Evolutionary conservation across 2,888 invertebrate genomes (phyloP).

Genomic region (Stegana nigrithorax): DNA sequence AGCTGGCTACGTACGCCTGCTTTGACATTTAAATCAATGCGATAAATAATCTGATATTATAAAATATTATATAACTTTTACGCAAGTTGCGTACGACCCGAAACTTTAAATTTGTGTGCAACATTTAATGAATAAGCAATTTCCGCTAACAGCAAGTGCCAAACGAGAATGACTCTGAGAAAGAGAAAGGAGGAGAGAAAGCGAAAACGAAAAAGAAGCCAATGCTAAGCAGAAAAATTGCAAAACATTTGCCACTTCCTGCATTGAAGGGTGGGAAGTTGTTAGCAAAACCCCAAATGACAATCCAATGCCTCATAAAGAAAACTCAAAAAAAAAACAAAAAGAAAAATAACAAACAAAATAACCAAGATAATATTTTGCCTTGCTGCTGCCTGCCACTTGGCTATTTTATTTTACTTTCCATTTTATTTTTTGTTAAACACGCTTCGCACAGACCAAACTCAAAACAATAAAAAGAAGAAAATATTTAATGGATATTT

Average conservation of each 20-base stretch:
- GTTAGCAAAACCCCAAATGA: background rate
- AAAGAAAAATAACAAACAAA: too few species aligned
- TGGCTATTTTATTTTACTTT: background rate
- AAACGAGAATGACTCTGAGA: slow-evolving; percentile 23
- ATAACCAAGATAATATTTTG: too few species aligned
- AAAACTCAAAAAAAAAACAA: background rate
- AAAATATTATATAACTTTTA: slow-evolving; percentile 9
- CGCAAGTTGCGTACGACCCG: too few species aligned
- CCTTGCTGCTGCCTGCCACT: too few species aligned
- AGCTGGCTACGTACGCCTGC: background rate
- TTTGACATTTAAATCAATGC: slow-evolving; percentile 57
- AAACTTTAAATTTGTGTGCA: slow-evolving; percentile 11
- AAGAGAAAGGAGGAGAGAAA: too few species aligned
- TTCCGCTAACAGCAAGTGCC: slow-evolving; percentile 23
- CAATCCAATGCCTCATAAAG: background rate
- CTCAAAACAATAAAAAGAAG: slow-evolving; percentile 32
- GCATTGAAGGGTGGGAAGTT: background rate
- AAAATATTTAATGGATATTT: slow-evolving; percentile 48
- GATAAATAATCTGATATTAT: slow-evolving; percentile 30
- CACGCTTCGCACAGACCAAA: too few species aligned
- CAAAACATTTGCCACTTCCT: background rate
- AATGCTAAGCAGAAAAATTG: background rate
- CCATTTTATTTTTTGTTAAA: background rate
- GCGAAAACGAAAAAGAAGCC: too few species aligned
- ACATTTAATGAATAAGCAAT: slow-evolving; percentile 45